Percentiles rank a stretch among this genome's conserved stretches.
Evolutionary conservation across 2,113 vertebrate species (phyloP).

Genomic region (Riparia riparia): DNA sequence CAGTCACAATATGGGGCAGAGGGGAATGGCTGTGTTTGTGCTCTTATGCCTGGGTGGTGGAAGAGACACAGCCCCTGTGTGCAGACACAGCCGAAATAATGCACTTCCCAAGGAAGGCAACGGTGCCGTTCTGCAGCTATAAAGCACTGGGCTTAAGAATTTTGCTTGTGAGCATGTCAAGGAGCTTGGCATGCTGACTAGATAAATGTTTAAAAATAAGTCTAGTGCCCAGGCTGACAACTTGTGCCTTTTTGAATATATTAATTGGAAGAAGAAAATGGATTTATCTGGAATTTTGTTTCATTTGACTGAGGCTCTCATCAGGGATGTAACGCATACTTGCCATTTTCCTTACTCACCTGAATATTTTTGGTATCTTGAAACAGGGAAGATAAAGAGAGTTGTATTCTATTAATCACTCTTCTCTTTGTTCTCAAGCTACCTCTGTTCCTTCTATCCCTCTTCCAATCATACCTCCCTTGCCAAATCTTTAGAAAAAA

Average conservation of each 20-base stretch:
- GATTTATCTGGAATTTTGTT: conserved; percentile 25
- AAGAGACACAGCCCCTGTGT: neutral
- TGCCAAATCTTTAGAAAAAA: conserved; percentile 36
- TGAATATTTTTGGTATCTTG: conserved; percentile 62
- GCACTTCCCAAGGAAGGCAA: neutral
- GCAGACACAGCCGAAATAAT: neutral
- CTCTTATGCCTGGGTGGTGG: neutral
- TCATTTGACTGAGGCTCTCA: neutral
- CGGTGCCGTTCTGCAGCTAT: neutral
- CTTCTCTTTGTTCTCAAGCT: conserved; percentile 56
- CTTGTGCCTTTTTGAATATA: neutral
- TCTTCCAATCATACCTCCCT: conserved; percentile 34
- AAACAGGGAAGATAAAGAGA: conserved; percentile 43
- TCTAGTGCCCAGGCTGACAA: conserved; percentile 46
- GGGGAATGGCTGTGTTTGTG: neutral
- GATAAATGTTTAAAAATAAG: conserved; percentile 73
- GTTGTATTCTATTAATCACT: conserved; percentile 44
- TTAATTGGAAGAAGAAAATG: conserved; percentile 16
- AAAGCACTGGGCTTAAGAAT: conserved; percentile 40
- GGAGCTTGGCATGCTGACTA: conserved; percentile 61
- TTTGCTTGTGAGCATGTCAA: conserved; percentile 50
- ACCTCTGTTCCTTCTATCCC: conserved; percentile 16
- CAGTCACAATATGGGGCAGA: neutral
- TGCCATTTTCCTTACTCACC: conserved; percentile 49
- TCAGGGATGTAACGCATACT: neutral